These are phyloP conservation scores for Metalampra italica DNA, from an alignment of 2,888 invertebrate genomes.

Conservation along the genomic window DNA sequence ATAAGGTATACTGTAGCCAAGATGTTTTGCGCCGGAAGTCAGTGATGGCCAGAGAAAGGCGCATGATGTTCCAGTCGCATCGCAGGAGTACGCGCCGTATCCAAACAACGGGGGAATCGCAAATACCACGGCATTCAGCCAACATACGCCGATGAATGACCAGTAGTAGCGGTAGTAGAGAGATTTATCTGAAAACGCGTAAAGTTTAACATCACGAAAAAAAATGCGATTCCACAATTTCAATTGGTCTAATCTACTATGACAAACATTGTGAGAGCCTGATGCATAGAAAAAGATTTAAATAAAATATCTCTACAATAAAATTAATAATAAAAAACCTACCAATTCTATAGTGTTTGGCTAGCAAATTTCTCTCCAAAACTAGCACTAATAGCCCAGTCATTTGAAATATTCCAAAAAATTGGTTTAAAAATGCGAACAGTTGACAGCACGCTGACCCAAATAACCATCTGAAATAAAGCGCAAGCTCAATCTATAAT, in stretches of 20 bases:
- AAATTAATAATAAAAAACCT: too few relatives aligned
- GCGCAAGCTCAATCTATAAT: too few relatives aligned
- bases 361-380: constrained; percentile 71
- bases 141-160: constrained; percentile 59
- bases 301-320: too few relatives aligned
- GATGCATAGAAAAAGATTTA: too few relatives aligned
- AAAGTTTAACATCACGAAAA: neutral
- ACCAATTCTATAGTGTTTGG: constrained; percentile 68
- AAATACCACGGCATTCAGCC: constrained; percentile 58
- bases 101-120: constrained; percentile 70
- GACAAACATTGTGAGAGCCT: too few relatives aligned
- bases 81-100: constrained; percentile 72
- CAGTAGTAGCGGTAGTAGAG: constrained; percentile 64
- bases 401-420: constrained; percentile 76
- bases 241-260: too few relatives aligned
- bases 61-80: constrained; percentile 68
- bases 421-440: constrained; percentile 75
- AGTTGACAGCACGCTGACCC: constrained; percentile 74
- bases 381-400: constrained; percentile 64
- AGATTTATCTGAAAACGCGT: constrained; percentile 53
- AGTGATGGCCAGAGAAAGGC: constrained; percentile 66
- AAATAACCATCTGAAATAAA: constrained; percentile 73
- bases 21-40: constrained; percentile 52
- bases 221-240: too few relatives aligned
- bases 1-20: constrained; percentile 65